Evolutionary conservation across 2,888 invertebrate genomes (phyloP).

Genomic region (Malachius bipustulatus): DNA sequence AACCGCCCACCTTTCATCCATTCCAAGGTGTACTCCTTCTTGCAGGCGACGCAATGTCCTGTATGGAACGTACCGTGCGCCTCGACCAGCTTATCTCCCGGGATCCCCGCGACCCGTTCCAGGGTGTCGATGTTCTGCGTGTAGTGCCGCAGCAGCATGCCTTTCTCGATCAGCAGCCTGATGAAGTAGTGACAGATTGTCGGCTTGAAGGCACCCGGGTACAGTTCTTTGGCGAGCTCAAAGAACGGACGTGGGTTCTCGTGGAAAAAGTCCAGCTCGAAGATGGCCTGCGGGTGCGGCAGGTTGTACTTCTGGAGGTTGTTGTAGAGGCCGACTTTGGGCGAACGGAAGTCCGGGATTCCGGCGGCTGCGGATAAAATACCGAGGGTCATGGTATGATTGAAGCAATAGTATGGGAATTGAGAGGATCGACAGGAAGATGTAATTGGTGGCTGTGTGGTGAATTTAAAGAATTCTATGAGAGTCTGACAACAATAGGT

Average conservation of each 20-base stretch:
- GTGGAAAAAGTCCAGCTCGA: slow-evolving; percentile 78
- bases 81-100: slow-evolving; percentile 76
- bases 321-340: slow-evolving; percentile 82
- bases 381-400: too few species aligned
- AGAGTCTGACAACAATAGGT: too few species aligned
- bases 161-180: slow-evolving; percentile 72
- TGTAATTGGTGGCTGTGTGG: too few species aligned
- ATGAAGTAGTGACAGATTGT: slow-evolving; percentile 88
- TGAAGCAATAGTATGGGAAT: too few species aligned
- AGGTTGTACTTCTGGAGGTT: slow-evolving; percentile 85
- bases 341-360: slow-evolving; percentile 92
- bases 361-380: slow-evolving; percentile 62
- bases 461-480: too few species aligned
- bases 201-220: slow-evolving; percentile 78
- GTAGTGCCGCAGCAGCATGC: slow-evolving; percentile 59
- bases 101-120: slow-evolving; percentile 75
- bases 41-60: slow-evolving; percentile 73
- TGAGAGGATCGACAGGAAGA: too few species aligned
- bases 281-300: slow-evolving; percentile 85
- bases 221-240: slow-evolving; percentile 76
- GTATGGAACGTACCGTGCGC: slow-evolving; percentile 91
- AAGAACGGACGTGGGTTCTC: slow-evolving; percentile 90
- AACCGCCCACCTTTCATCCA: slow-evolving; percentile 77
- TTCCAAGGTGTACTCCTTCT: slow-evolving; percentile 55
- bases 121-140: slow-evolving; percentile 92